Evolutionary conservation across 2,113 vertebrate species (phyloP).

Genomic region (Oreochromis aureus): DNA sequence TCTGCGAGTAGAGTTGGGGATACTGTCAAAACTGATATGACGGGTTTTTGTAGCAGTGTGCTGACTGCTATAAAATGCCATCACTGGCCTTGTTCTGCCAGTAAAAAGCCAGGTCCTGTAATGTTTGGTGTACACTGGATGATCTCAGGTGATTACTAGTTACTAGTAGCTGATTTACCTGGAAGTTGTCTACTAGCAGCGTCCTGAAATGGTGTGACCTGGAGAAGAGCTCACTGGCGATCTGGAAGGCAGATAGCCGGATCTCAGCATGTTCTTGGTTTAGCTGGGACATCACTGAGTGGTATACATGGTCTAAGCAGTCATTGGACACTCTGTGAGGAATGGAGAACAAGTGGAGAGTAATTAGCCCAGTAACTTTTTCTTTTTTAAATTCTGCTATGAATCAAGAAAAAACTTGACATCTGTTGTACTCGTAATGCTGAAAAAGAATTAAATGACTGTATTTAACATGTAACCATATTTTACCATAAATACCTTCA

Average conservation of each 20-base stretch:
- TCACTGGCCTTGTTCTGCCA: neutral
- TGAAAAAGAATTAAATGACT: rapidly evolving
- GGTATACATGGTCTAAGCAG: conserved; percentile 78
- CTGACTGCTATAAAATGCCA: neutral
- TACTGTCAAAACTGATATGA: neutral
- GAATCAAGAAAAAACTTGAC: rapidly evolving
- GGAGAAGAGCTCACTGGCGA: conserved; percentile 77
- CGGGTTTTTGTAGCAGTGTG: neutral
- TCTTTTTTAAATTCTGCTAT: neutral
- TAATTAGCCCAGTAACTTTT: neutral
- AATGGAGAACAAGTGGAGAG: rapidly evolving
- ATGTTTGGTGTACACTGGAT: neutral
- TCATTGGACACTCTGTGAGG: conserved; percentile 69
- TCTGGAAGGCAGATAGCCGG: conserved; percentile 85
- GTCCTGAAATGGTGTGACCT: conserved; percentile 85
- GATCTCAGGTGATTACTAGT: rapidly evolving
- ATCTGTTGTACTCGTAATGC: neutral
- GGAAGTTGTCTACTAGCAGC: conserved; percentile 81
- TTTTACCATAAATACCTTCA: neutral
- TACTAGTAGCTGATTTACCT: conserved; percentile 38
- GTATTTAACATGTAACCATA: neutral
- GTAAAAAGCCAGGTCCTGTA: neutral
- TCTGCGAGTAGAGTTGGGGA: neutral
- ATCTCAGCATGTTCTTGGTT: conserved; percentile 82
- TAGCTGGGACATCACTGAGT: conserved; percentile 81